Base-by-base conservation (phyloP, 2,797 vertebrate species). In the Myripristis jacobus region DNA sequence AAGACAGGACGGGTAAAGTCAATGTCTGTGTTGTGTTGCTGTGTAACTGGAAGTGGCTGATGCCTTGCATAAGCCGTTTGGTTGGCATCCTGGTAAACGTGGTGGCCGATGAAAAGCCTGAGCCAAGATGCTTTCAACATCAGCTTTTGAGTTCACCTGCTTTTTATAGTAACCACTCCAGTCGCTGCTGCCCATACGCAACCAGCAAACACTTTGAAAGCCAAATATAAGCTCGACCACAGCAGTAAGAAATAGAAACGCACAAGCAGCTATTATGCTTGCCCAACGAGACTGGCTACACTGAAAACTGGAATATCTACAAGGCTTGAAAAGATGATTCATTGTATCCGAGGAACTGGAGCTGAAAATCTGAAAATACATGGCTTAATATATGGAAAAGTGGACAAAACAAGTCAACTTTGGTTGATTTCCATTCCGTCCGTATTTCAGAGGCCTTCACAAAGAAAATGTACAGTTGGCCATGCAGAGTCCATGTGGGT, bases 151-250 rank as follows among this genome's bases (percentile, higher is more conserved):
- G 90, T 92, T 93, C 94, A 96, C 94, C 94, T 94, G 91, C 94
- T 95, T 95, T 95, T 95, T 95, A 95, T 96, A 96, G 93, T 80
- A 82, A 68, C 71, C 66, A 75, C 80, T 91, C 85, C 77, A 89
- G 87, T 90, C 87, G 25, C 77, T 72, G 83, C 75, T 73, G 81
- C 69, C 60, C 62, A n/a, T 51, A 71, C 68, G 63, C 80, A 55
- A 75, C 77, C 78, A 60, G 71, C 68, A 79, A 81, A 81, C 82
- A 69, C 77, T 82, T 67, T 63, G 55, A 79, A 81, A 83, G 80
- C 83, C 87, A 89, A 92, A 92, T 88, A 89, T 89, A 90, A 88
- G 79, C 79, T 65, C 62, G 68, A 77, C 87, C 83, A 59, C 81
- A 87, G 80, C 56, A 81, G 79, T 1, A 67, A 74, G 76, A 86